Conservation (phyloP, 2,888 invertebrate species). For the Melitaea athalia region DNA sequence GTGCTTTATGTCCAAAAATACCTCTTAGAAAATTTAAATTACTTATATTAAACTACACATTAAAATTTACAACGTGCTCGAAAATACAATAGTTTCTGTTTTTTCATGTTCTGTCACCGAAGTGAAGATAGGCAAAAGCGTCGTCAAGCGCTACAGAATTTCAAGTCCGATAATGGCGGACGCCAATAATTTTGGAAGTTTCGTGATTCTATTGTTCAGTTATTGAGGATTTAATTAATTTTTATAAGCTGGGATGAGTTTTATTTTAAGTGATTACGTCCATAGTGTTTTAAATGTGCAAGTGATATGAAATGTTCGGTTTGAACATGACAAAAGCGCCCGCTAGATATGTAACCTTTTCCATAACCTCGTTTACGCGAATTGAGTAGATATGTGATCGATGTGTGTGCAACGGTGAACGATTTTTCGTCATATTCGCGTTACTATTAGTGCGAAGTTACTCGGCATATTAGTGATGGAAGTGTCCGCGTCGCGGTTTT, state of each 20-base stretch:
- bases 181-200: constrained; percentile 81
- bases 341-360: constrained; percentile 86
- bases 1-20: constrained; percentile 43
- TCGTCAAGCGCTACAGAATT: constrained; percentile 78
- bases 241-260: constrained; percentile 68
- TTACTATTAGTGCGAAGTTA: constrained; percentile 73
- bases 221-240: constrained; percentile 64
- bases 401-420: constrained; percentile 88
- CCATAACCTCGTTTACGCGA: constrained; percentile 90
- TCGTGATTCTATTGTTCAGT: constrained; percentile 81
- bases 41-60: constrained; percentile 30
- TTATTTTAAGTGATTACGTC: constrained; percentile 63
- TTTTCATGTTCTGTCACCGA: constrained; percentile 69
- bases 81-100: constrained; percentile 41
- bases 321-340: constrained; percentile 81
- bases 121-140: constrained; percentile 81
- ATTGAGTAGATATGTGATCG: constrained; percentile 89
- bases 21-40: constrained; percentile 38
- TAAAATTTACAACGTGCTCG: constrained; percentile 34
- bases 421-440: constrained; percentile 81
- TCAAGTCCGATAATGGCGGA: constrained; percentile 82
- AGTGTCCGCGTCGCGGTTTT: constrained; percentile 81
- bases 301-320: constrained; percentile 78
- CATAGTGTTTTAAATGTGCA: constrained; percentile 69
- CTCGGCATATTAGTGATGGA: constrained; percentile 78